A percentile compares a stretch with the other conserved stretches of the same genome.
phyloP scores from a whole-genome alignment of 2,113 vertebrate genomes.

The Syngnathus floridae region DNA sequence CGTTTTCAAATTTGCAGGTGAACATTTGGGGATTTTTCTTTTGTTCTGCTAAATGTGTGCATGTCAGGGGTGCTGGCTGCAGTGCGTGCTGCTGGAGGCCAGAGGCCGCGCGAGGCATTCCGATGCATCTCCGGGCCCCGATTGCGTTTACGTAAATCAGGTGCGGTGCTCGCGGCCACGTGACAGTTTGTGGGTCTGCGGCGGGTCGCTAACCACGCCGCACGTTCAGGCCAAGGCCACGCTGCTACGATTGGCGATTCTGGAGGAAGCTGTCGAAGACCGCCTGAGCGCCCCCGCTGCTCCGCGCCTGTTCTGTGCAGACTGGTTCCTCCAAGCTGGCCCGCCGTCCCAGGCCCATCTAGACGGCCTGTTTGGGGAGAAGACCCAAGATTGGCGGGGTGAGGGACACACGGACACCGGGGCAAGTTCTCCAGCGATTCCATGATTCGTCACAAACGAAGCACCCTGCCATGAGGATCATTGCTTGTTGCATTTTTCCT shows the following conservation, averaged over 20 bases:
- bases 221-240: slow-evolving; percentile 76
- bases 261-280: slow-evolving; percentile 76
- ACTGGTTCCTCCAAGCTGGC: slow-evolving; percentile 78
- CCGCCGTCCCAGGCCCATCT: slow-evolving; percentile 66
- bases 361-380: slow-evolving; percentile 74
- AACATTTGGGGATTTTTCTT: background rate
- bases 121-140: slow-evolving; percentile 80
- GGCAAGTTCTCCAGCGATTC: slow-evolving; percentile 13
- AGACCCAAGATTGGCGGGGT: slow-evolving; percentile 56
- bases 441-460: too few relatives aligned
- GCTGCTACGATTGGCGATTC: slow-evolving; percentile 80
- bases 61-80: slow-evolving; percentile 80
- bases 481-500: background rate
- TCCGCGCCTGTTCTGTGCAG: slow-evolving; percentile 82
- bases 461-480: too few relatives aligned
- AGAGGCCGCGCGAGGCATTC: slow-evolving; percentile 82
- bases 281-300: slow-evolving; percentile 69
- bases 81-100: slow-evolving; percentile 88
- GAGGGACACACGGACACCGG: slow-evolving; percentile 63
- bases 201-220: background rate
- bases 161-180: slow-evolving; percentile 15
- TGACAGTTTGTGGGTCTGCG: background rate
- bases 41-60: background rate
- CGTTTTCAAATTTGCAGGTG: too few relatives aligned
- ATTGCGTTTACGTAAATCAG: slow-evolving; percentile 92